These are phyloP conservation scores for Protodeltote pygarga DNA, from an alignment of 2,888 invertebrate species.

Conservation along the genomic window DNA sequence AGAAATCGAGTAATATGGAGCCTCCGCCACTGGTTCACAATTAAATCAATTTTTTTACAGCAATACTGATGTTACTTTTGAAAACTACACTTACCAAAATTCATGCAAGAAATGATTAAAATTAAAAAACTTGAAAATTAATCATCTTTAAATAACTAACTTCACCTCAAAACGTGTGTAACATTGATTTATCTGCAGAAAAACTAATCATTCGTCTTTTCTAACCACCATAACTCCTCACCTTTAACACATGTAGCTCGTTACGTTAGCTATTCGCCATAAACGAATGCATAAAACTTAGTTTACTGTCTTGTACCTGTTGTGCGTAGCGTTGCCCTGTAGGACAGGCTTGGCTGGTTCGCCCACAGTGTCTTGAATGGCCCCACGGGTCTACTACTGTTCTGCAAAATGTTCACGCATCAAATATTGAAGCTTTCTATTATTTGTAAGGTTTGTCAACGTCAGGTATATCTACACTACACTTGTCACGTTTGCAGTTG, in stretches of 20 bases:
- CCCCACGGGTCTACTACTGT: conserved; percentile 21
- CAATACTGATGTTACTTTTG: too few species aligned
- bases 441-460: conserved; percentile 25
- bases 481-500: background rate
- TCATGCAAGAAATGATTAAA: too few species aligned
- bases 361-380: conserved; percentile 49
- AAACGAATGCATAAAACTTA: conserved; percentile 12
- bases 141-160: too few species aligned
- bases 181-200: too few species aligned
- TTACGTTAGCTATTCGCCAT: background rate
- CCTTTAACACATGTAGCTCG: background rate
- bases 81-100: too few species aligned
- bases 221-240: too few species aligned
- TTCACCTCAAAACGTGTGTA: too few species aligned
- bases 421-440: conserved; percentile 22
- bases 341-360: conserved; percentile 44
- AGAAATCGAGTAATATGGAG: too few species aligned
- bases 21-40: too few species aligned
- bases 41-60: too few species aligned
- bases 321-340: conserved; percentile 2
- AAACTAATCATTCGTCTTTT: too few species aligned
- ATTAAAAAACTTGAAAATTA: too few species aligned
- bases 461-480: conserved; percentile 21
- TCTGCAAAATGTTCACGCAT: conserved; percentile 32
- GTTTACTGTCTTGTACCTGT: conserved; percentile 31